Percentiles rank a stretch among this genome's conserved stretches.
phyloP scores from a whole-genome alignment of 2,888 invertebrate genomes.

The Callimorpha dominula region DNA sequence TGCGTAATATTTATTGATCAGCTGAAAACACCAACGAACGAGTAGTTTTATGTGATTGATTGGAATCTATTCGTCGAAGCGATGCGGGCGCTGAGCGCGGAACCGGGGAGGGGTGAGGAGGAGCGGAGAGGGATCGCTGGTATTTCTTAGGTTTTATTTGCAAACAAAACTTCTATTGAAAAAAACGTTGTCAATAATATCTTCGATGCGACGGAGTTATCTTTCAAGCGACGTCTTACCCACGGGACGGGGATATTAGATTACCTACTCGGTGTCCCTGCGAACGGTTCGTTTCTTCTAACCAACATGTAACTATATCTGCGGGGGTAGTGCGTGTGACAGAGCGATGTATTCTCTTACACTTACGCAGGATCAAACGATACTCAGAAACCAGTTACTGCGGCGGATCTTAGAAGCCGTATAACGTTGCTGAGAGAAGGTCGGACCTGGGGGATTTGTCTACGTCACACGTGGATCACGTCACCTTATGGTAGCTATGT shows the following conservation, averaged over 20 bases:
- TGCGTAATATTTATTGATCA: conserved; percentile 11
- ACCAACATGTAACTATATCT: conserved; percentile 16
- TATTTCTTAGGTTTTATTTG: conserved; percentile 10
- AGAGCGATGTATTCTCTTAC: conserved; percentile 17
- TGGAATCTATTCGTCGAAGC: conserved; percentile 20
- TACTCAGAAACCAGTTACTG: conserved; percentile 17
- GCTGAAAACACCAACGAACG: conserved; percentile 16
- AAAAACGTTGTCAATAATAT: conserved; percentile 19
- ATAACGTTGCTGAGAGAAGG: conserved; percentile 16
- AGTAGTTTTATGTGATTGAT: conserved; percentile 15
- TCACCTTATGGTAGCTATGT: background rate
- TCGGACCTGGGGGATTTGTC: conserved; percentile 9
- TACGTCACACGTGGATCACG: background rate
- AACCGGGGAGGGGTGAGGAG: background rate
- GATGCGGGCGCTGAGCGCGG: conserved; percentile 13
- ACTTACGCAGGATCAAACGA: conserved; percentile 18
- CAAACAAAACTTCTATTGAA: conserved; percentile 12
- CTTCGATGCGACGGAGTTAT: conserved; percentile 24
- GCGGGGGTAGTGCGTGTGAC: conserved; percentile 12
- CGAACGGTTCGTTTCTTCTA: conserved; percentile 26
- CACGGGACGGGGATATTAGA: conserved; percentile 22
- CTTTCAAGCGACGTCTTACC: conserved; percentile 21
- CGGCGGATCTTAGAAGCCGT: conserved; percentile 21
- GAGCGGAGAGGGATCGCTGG: background rate
- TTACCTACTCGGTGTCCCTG: conserved; percentile 39